These are phyloP conservation scores for Rafetus swinhoei DNA, from an alignment of 2,113 vertebrate species.

Conservation along the genomic window DNA sequence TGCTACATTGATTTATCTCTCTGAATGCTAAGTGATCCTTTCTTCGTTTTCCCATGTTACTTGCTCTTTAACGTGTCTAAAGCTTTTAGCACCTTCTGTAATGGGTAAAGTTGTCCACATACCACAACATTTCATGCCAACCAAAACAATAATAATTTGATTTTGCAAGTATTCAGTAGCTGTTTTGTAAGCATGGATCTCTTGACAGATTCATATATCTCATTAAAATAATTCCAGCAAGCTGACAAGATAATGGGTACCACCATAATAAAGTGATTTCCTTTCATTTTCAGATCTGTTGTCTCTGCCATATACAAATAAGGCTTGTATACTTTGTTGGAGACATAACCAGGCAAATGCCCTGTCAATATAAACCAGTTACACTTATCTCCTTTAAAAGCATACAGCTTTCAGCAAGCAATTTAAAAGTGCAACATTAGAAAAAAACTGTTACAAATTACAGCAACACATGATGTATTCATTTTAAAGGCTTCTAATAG, in stretches of 20 bases:
- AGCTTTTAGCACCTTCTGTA: not conserved
- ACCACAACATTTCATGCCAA: not conserved
- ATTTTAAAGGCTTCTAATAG: not conserved
- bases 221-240: not conserved
- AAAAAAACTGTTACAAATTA: not conserved
- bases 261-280: not conserved
- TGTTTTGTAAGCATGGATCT: not conserved
- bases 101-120: not conserved
- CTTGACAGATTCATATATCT: not conserved
- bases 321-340: not conserved
- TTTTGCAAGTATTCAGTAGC: not conserved
- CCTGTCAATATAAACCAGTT: not conserved
- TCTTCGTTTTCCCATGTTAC: not conserved
- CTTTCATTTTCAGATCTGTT: conserved; percentile 29
- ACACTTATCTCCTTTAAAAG: not conserved
- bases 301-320: not conserved
- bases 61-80: not conserved
- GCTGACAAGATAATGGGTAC: not conserved
- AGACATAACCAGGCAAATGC: not conserved
- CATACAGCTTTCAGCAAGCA: not conserved
- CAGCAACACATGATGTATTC: not conserved
- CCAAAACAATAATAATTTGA: conserved; percentile 11
- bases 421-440: not conserved
- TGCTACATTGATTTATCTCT: conserved; percentile 1
- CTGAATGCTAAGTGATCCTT: not conserved